Conservation (phyloP, 1,140 invertebrate species). For the Scaptomyza hsui region DNA sequence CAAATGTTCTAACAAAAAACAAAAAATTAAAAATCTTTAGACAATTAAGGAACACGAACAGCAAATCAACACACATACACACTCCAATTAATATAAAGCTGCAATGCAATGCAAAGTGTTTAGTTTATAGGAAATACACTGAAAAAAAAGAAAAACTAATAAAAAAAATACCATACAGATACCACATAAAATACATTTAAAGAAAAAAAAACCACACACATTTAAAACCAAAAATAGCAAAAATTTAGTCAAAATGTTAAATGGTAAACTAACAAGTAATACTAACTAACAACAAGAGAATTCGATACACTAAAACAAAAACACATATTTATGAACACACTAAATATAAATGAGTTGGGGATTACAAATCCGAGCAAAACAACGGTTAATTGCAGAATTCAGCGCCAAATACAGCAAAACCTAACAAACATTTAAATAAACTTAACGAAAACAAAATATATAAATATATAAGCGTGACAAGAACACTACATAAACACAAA, state of each 20-base stretch:
- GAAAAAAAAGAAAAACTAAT: constrained; percentile 42
- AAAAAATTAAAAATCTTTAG: constrained; percentile 59
- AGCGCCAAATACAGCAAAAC: constrained; percentile 48
- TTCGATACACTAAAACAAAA: constrained; percentile 48
- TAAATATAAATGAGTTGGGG: constrained; percentile 37
- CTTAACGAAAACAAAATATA: constrained; percentile 30
- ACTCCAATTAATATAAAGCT: constrained; percentile 52
- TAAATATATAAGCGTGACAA: constrained; percentile 49
- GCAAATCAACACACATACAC: constrained; percentile 44
- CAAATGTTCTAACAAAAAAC: constrained; percentile 47
- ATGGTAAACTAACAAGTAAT: constrained; percentile 63
- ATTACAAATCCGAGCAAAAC: constrained; percentile 32
- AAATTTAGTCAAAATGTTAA: constrained; percentile 80
- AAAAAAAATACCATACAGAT: constrained; percentile 35
- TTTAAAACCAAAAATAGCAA: constrained; percentile 54
- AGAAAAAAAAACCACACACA: constrained; percentile 16
- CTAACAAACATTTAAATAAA: constrained; percentile 61
- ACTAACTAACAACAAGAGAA: constrained; percentile 45
- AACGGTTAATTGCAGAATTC: constrained; percentile 38
- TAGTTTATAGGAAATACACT: constrained; percentile 76
- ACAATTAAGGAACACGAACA: constrained; percentile 64
- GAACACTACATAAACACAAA: constrained; percentile 41
- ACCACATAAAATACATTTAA: constrained; percentile 42
- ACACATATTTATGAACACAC: constrained; percentile 28
- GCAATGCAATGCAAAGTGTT: constrained; percentile 69